A percentile compares a stretch with the other conserved stretches of the same genome.
phyloP scores from a whole-genome alignment of 2,888 invertebrate genomes.

The Nephrotoma appendiculata region DNA sequence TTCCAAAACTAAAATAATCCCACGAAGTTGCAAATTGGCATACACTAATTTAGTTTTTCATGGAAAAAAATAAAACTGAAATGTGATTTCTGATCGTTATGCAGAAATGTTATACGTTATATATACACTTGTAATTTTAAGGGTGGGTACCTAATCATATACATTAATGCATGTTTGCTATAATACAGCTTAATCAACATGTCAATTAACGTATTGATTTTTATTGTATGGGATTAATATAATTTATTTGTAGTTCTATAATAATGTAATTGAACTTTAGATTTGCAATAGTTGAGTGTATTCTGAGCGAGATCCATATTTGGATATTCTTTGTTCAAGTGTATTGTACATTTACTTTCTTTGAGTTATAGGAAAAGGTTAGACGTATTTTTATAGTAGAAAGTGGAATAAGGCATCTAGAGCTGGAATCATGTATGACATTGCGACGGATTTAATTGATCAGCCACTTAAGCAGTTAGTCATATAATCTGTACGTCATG shows the following conservation, averaged over 20 bases:
- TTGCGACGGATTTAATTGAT: too few relatives aligned
- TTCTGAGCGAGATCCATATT: too few relatives aligned
- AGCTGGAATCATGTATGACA: too few relatives aligned
- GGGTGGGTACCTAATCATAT: neutral
- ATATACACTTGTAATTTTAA: neutral
- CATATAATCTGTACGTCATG: too few relatives aligned
- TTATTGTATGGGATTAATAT: neutral
- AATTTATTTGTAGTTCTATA: neutral
- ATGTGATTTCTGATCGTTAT: neutral
- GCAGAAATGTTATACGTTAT: neutral
- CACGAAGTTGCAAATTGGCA: neutral
- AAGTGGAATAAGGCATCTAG: too few relatives aligned
- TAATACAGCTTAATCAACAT: neutral
- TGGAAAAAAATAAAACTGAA: neutral
- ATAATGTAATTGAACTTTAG: neutral
- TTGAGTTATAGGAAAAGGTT: too few relatives aligned
- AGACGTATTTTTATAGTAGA: too few relatives aligned
- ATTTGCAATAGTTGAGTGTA: too few relatives aligned
- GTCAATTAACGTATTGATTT: neutral
- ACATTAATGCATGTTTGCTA: neutral
- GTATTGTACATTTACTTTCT: too few relatives aligned
- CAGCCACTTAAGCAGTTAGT: too few relatives aligned
- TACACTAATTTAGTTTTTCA: neutral
- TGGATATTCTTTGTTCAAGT: too few relatives aligned
- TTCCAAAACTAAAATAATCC: neutral